Conservation (phyloP, 2,797 vertebrate genomes). For the Pseudocheirus occidentalis region DNA sequence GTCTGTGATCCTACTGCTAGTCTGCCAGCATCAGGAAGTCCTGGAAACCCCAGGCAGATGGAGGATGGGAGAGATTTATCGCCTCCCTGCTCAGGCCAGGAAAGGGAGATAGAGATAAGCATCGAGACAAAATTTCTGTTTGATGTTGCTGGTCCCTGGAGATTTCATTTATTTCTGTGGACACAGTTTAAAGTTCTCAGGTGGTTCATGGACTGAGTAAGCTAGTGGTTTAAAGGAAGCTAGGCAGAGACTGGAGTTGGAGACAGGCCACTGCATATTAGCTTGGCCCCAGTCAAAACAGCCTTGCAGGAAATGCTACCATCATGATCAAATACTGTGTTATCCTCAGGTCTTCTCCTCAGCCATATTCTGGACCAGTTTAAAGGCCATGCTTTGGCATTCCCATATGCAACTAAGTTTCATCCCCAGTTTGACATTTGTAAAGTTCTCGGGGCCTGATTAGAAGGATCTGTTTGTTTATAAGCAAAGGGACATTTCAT, state of each 20-base stretch:
- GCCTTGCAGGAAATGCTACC: neutral
- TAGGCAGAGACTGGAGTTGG: neutral
- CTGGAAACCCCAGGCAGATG: neutral
- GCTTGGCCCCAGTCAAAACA: neutral
- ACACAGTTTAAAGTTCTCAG: neutral
- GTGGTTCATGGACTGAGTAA: neutral
- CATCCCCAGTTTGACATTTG: conserved; percentile 48
- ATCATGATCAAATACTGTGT: neutral
- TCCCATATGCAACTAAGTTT: conserved; percentile 42
- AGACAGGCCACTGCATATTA: neutral
- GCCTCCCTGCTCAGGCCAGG: neutral
- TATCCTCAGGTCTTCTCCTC: conserved; percentile 1
- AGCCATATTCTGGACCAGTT: neutral
- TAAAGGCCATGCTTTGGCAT: conserved; percentile 21
- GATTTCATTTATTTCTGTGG: conserved; percentile 4
- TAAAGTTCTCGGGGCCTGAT: neutral
- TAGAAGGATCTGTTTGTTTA: conserved; percentile 34
- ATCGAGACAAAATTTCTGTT: neutral
- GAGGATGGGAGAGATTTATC: neutral
- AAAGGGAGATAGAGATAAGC: conserved; percentile 34
- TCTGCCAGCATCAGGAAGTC: neutral
- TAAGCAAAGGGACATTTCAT: conserved; percentile 18
- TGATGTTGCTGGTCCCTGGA: neutral
- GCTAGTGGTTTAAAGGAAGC: neutral
- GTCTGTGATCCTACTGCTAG: neutral